Evolutionary conservation across 35 echinoderm and acorn worm species (phyloP).

Genomic region (Stichopus chloronotus): DNA sequence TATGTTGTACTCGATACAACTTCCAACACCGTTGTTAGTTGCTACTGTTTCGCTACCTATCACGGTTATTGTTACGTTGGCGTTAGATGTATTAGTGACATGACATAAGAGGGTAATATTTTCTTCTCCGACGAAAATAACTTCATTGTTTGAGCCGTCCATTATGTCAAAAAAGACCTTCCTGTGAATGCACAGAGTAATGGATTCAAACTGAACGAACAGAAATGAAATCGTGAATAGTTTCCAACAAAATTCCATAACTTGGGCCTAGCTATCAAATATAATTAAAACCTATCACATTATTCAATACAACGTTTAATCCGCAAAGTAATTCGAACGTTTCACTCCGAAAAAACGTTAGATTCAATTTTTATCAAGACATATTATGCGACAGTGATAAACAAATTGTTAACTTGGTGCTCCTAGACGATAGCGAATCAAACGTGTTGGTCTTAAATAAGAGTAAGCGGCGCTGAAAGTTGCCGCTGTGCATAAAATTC

Average conservation of each 20-base stretch:
- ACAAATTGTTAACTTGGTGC: no score
- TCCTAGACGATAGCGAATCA: no score
- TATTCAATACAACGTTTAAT: no score
- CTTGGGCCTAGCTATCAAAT: no score
- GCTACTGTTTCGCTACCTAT: neutral
- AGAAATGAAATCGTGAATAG: neutral
- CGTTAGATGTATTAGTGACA: neutral
- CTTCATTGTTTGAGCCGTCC: neutral
- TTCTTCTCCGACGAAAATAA: conserved; percentile 7
- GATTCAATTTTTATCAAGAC: no score
- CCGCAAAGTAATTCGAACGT: no score
- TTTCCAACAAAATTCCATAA: neutral
- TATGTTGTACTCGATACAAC: conserved; percentile 18
- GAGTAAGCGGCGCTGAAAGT: no score
- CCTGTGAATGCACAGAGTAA: neutral
- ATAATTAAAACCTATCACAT: no score
- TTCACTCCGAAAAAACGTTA: no score
- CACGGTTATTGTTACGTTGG: neutral
- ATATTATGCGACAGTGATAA: no score
- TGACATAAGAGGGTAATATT: conserved; percentile 6
- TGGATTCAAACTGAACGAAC: neutral
- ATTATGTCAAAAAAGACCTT: conserved; percentile 11
- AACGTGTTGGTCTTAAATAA: no score
- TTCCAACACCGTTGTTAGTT: neutral
- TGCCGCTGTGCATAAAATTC: no score